phyloP scores from a whole-genome alignment of 2,797 vertebrate species.

The Chaunax sp. region DNA sequence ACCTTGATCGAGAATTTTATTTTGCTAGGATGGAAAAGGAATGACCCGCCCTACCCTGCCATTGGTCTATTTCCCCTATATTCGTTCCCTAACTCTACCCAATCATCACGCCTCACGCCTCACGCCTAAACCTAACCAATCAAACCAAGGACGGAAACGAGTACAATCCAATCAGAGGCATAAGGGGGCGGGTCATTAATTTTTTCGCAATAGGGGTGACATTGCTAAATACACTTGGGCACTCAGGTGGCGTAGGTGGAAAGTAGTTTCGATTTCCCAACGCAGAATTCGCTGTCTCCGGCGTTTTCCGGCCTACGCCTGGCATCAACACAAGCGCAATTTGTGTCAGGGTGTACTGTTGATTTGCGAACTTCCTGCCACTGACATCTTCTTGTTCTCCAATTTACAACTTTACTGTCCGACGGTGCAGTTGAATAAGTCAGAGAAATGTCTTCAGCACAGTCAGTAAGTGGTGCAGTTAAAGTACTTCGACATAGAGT shows the following conservation, averaged over 20 bases:
- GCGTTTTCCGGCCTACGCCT: conserved; percentile 3
- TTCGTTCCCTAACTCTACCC: no score
- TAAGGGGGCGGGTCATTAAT: not conserved
- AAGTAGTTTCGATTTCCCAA: rapidly evolving
- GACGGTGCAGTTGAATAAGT: not conserved
- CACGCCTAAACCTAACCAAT: no score
- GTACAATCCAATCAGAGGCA: no score
- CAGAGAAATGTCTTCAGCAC: conserved; percentile 70
- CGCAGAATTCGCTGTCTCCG: no score
- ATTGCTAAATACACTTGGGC: rapidly evolving
- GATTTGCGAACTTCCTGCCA: conserved; percentile 2
- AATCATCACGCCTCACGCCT: no score
- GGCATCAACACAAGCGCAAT: rapidly evolving
- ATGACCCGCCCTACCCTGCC: no score
- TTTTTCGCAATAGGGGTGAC: not conserved
- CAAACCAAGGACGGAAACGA: no score
- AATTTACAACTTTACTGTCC: not conserved
- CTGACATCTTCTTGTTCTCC: not conserved
- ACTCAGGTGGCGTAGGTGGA: not conserved
- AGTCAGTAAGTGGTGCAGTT: conserved; percentile 60
- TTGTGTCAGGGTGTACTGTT: no score
- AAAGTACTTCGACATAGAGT: no score
- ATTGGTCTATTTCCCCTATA: no score
- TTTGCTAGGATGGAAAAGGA: no score
- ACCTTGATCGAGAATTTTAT: no score